phyloP scores from a whole-genome alignment of 1,140 invertebrate species.

The Drosophila nannoptera region DNA sequence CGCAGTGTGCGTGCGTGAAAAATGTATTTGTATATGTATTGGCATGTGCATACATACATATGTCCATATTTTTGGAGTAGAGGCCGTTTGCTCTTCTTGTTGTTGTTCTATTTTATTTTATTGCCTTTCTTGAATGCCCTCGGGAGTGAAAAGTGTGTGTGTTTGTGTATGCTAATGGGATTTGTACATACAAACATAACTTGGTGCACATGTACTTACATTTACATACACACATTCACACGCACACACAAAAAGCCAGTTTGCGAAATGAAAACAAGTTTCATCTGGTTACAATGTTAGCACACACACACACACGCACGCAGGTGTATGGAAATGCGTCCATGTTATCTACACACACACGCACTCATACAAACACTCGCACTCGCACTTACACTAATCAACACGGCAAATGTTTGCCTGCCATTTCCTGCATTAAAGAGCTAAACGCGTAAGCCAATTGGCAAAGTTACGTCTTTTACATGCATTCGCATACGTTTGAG shows the following conservation, averaged over 20 bases:
- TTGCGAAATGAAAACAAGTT: not conserved
- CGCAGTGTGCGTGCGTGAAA: not conserved
- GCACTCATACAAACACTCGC: too few relatives aligned
- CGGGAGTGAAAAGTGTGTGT: constrained; percentile 7
- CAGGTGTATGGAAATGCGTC: not conserved
- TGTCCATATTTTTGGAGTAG: constrained; percentile 14
- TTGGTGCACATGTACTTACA: not conserved
- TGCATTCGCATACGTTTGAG: constrained; percentile 5
- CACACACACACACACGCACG: not conserved
- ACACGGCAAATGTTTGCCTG: constrained; percentile 10
- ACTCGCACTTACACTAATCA: not conserved
- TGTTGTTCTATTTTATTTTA: not conserved
- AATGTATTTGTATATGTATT: constrained; percentile 19
- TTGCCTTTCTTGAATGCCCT: constrained; percentile 4
- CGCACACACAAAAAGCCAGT: not conserved
- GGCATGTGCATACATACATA: constrained; percentile 7
- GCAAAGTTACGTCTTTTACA: constrained; percentile 21
- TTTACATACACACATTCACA: not conserved
- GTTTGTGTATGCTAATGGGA: constrained; percentile 16
- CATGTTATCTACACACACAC: not conserved
- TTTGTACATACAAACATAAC: not conserved
- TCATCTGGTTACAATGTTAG: not conserved
- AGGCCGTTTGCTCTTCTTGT: not conserved
- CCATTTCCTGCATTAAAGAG: constrained; percentile 2
- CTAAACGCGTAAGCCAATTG: constrained; percentile 18